Base-by-base conservation (phyloP, 1,140 invertebrate species). In the Drosophila pachea region DNA sequence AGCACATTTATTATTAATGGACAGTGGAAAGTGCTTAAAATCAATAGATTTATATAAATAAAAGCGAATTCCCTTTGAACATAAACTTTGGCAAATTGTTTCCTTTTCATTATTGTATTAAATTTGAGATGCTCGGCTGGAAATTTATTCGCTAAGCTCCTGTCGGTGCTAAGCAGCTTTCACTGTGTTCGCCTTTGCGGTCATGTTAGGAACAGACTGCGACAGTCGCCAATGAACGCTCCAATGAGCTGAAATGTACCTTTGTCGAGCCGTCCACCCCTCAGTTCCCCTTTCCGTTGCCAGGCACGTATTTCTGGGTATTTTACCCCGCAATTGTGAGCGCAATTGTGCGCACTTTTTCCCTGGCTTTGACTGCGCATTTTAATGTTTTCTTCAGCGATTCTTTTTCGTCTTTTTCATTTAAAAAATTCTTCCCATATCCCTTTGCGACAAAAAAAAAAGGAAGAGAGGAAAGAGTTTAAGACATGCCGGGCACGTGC, bases 401-500 rank as follows among this genome's bases (percentile, higher is more conserved):
- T 47, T 52, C 50, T 31, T 55, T 60, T 55, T 48, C 33, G n/a
- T 52, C 47, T 66, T 16, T 54, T 43, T 36, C 4, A 9, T 43
- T 14, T 43, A 43, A 22, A 22, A 22, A 22, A 43, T 6, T 55
- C 54, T 61, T 60, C 29, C 47, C 38, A 60, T 16, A 31, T n/a
- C 56, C 50, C 7, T 14, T n/a, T n/a, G n/a, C n/a, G n/a, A 9
- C 8, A 45, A 48, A 49, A 14, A 38, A 50, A 64, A 68, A 59
- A 60, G 68, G 52, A 47, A 35, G 54, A 47, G 58, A 11, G 14
- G 22, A 67, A 74, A 76, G 76, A 84, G 63, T 74, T 79, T 45
- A 70, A 84, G 84, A 76, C 69, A 83, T 83, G 79, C 79, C 79
- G 79, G 66, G 79, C 79, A 83, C 79, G 79, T 84, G 79, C 81